Evolutionary conservation across 2,797 vertebrate genomes (phyloP).

Genomic region (Tenualosa ilisha): DNA sequence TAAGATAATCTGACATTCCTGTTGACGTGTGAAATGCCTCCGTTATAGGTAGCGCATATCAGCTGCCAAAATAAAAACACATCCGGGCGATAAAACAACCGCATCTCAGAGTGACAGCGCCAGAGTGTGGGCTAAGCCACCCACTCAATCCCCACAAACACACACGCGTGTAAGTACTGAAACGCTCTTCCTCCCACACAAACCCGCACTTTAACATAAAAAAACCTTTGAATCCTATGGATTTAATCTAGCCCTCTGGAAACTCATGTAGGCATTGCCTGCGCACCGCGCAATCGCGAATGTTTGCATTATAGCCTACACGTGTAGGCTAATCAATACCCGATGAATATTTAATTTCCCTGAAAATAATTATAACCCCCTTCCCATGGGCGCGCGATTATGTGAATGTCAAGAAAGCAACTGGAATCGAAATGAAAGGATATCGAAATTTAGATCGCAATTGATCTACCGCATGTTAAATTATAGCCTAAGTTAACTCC

Average conservation of each 20-base stretch:
- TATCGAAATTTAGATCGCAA: conserved; percentile 59
- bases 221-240: neutral
- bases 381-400: conserved; percentile 10
- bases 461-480: conserved; percentile 61
- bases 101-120: neutral
- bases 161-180: neutral
- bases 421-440: conserved; percentile 37
- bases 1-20: conserved; percentile 34
- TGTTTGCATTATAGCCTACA: neutral
- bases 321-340: conserved; percentile 44
- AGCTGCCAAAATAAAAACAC: neutral
- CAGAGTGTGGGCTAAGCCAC: conserved; percentile 1
- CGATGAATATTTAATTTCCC: conserved; percentile 46
- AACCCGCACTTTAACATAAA: neutral
- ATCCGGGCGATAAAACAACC: neutral
- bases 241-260: neutral
- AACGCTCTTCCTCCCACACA: neutral
- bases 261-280: neutral
- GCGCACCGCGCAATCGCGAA: neutral
- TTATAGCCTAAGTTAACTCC: conserved; percentile 58
- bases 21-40: conserved; percentile 15
- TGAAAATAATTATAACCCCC: conserved; percentile 26
- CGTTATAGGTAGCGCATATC: neutral
- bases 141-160: neutral
- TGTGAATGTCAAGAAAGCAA: conserved; percentile 47